Evolutionary conservation across 2,113 vertebrate genomes (phyloP).

Genomic region (Chionodraco myersi): DNA sequence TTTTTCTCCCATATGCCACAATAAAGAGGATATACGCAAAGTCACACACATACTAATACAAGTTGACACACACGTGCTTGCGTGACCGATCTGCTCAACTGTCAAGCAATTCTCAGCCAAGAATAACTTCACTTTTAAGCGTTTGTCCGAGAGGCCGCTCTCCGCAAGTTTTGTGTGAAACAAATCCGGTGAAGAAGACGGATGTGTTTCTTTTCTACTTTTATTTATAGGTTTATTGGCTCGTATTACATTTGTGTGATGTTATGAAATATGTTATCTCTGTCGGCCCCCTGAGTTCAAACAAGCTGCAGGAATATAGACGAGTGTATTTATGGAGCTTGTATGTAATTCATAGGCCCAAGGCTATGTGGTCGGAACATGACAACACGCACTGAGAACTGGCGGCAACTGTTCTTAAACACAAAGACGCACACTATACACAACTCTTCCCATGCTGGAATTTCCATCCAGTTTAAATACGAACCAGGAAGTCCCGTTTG

Average conservation of each 20-base stretch:
- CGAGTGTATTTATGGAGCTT: conserved; percentile 63
- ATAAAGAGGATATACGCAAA: conserved; percentile 47
- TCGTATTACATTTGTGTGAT: conserved; percentile 12
- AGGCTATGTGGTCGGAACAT: conserved; percentile 28
- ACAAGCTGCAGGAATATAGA: conserved; percentile 48
- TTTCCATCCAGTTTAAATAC: conserved; percentile 12
- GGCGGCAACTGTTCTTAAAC: conserved; percentile 52
- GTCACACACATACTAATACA: conserved; percentile 30
- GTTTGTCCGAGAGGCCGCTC: conserved; percentile 20
- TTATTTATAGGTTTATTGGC: conserved; percentile 34
- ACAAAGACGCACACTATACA: conserved; percentile 10
- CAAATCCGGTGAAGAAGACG: conserved; percentile 25
- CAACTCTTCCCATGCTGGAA: conserved; percentile 5
- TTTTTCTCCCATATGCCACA: conserved; percentile 52
- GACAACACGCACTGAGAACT: conserved; percentile 55
- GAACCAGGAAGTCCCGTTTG: not conserved
- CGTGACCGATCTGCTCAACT: conserved; percentile 39
- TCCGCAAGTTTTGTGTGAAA: conserved; percentile 25
- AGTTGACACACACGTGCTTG: not conserved
- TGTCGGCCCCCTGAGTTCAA: conserved; percentile 46
- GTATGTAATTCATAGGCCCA: conserved; percentile 67
- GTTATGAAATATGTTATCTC: conserved; percentile 26
- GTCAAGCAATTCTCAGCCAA: conserved; percentile 13
- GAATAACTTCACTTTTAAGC: conserved; percentile 45
- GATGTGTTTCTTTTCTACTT: conserved; percentile 12